A percentile compares a stretch with the other conserved stretches of the same genome.
Evolutionary conservation across 2,888 invertebrate genomes (phyloP).

Genomic region (Lepidonotus clava): DNA sequence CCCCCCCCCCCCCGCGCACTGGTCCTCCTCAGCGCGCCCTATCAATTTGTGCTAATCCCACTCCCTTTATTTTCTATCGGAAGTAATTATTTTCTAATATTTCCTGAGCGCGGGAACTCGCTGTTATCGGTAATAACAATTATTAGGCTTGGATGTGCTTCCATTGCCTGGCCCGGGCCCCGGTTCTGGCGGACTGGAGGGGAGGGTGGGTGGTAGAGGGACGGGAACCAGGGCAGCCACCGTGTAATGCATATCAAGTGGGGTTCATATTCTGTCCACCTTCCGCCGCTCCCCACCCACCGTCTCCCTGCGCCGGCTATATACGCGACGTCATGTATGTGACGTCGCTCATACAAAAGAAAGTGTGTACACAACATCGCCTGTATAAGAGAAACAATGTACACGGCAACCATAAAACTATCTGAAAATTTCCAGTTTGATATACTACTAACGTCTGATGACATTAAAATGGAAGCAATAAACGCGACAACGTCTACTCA

Average conservation of each 20-base stretch:
- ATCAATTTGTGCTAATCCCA: slow-evolving; percentile 48
- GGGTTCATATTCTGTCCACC: neutral
- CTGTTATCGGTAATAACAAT: slow-evolving; percentile 53
- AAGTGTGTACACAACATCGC: no score
- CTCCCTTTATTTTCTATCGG: slow-evolving; percentile 50
- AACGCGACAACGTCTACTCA: no score
- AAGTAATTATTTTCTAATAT: slow-evolving; percentile 54
- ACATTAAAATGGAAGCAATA: no score
- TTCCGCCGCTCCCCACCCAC: neutral
- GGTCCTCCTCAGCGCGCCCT: neutral
- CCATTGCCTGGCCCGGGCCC: neutral
- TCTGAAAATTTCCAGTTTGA: no score
- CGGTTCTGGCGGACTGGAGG: neutral
- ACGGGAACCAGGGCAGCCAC: neutral
- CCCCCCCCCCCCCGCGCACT: neutral
- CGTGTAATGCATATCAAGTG: neutral
- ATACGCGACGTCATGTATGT: no score
- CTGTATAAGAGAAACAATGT: no score
- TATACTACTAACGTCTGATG: no score
- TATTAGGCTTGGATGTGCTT: slow-evolving; percentile 9
- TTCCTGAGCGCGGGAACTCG: slow-evolving; percentile 37
- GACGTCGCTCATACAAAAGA: no score
- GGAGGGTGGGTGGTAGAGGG: neutral
- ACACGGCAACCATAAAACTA: no score
- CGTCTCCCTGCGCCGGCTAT: no score